A percentile compares a stretch with the other conserved stretches of the same genome.
phyloP scores from a whole-genome alignment of 2,888 invertebrate species.

The Atherix ibis region DNA sequence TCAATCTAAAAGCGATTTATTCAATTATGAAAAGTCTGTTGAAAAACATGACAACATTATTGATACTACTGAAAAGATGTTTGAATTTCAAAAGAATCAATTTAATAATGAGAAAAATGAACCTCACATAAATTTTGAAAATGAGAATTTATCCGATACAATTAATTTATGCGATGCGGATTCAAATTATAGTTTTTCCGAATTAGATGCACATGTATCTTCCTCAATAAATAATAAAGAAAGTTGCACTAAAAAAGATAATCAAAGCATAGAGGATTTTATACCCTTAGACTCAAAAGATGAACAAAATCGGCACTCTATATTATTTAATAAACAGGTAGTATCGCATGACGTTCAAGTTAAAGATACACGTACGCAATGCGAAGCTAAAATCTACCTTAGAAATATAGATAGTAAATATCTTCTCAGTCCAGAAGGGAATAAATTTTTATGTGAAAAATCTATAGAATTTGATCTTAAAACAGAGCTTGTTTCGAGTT shows the following conservation, averaged over 20 bases:
- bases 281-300: conserved; percentile 18
- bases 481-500: conserved; percentile 26
- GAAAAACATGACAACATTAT: neutral
- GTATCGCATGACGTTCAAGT: neutral
- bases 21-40: neutral
- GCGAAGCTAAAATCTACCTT: conserved; percentile 36
- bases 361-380: conserved; percentile 7
- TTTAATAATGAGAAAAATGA: neutral
- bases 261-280: conserved; percentile 19
- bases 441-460: conserved; percentile 31
- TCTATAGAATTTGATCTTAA: conserved; percentile 26
- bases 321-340: neutral
- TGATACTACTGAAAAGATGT: neutral
- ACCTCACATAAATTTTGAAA: neutral
- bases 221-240: conserved; percentile 2
- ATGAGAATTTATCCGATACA: neutral
- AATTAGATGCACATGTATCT: conserved; percentile 29
- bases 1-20: too few species aligned
- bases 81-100: neutral
- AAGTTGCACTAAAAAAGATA: neutral
- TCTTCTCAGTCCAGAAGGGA: conserved; percentile 35
- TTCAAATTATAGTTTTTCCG: conserved; percentile 32
- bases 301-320: neutral
- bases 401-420: conserved; percentile 35
- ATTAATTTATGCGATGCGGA: conserved; percentile 21